These are phyloP conservation scores for Lateolabrax maculatus DNA, from an alignment of 2,797 vertebrate species.

Conservation along the genomic window DNA sequence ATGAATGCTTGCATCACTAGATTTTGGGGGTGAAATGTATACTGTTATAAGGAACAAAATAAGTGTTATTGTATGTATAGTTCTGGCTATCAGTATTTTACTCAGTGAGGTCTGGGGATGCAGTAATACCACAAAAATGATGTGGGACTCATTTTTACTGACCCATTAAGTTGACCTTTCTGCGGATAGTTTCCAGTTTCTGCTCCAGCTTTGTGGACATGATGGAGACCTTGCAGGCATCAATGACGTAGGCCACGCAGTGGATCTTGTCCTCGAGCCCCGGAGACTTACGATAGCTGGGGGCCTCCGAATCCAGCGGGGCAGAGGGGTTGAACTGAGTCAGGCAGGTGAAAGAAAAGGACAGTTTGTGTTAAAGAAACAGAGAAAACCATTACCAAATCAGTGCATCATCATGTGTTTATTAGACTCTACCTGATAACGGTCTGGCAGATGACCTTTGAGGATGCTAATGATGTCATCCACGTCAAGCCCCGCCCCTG, in stretches of 20 bases:
- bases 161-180: slow-evolving; percentile 73
- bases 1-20: too few species aligned
- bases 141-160: slow-evolving; percentile 6
- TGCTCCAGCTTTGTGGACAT: slow-evolving; percentile 60
- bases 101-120: too few species aligned
- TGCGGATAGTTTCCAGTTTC: slow-evolving; percentile 67
- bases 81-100: too few species aligned
- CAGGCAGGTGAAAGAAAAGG: background rate
- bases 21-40: too few species aligned
- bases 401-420: too few species aligned
- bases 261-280: slow-evolving; percentile 68
- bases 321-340: slow-evolving; percentile 71
- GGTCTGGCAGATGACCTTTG: slow-evolving; percentile 74
- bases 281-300: slow-evolving; percentile 17
- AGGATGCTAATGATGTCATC: slow-evolving; percentile 76
- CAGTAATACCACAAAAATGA: too few species aligned
- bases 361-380: background rate
- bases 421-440: slow-evolving; percentile 70
- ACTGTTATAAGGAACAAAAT: too few species aligned
- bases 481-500: slow-evolving; percentile 67
- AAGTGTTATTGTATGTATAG: too few species aligned
- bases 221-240: slow-evolving; percentile 71
- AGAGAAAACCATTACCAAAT: too few species aligned
- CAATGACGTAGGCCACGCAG: slow-evolving; percentile 75
- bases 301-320: slow-evolving; percentile 50